Evolutionary conservation across 2,113 vertebrate species (phyloP).

Genomic region (Pelmatolapia mariae): DNA sequence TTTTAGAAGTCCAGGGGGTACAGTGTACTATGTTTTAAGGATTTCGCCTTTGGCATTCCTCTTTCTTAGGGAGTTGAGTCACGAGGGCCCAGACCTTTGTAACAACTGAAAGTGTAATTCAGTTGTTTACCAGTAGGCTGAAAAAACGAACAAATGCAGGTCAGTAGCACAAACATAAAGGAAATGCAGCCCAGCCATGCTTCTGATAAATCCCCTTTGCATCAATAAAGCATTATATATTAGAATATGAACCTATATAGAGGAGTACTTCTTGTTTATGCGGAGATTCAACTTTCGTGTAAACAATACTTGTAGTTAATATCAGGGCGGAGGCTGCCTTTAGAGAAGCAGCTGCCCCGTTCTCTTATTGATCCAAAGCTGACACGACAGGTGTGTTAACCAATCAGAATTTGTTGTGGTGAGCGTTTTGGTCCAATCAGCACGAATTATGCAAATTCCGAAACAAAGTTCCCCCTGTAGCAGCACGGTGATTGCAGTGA

Average conservation of each 20-base stretch:
- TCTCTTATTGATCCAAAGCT: conserved; percentile 19
- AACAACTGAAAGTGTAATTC: conserved; percentile 30
- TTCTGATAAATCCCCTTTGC: neutral
- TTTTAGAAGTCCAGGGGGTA: neutral
- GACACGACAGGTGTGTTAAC: neutral
- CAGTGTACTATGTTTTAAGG: neutral
- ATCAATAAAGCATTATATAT: neutral
- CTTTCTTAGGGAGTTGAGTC: neutral
- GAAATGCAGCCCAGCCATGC: neutral
- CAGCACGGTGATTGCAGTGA: neutral
- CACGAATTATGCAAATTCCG: conserved; percentile 38
- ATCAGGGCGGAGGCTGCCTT: neutral
- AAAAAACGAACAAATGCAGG: conserved; percentile 10
- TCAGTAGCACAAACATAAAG: conserved; percentile 35
- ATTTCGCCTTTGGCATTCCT: neutral
- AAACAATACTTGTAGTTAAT: neutral
- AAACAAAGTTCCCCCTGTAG: conserved; percentile 45
- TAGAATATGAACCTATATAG: too few species aligned
- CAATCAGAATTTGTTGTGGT: conserved; percentile 32
- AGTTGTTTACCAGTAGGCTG: neutral
- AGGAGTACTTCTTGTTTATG: neutral
- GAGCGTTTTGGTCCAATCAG: conserved; percentile 4
- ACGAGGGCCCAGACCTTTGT: neutral
- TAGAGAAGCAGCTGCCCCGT: neutral
- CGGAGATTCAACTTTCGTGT: neutral